Conservation (phyloP, 2,113 vertebrate genomes). For the Toxotes jaculatrix region DNA sequence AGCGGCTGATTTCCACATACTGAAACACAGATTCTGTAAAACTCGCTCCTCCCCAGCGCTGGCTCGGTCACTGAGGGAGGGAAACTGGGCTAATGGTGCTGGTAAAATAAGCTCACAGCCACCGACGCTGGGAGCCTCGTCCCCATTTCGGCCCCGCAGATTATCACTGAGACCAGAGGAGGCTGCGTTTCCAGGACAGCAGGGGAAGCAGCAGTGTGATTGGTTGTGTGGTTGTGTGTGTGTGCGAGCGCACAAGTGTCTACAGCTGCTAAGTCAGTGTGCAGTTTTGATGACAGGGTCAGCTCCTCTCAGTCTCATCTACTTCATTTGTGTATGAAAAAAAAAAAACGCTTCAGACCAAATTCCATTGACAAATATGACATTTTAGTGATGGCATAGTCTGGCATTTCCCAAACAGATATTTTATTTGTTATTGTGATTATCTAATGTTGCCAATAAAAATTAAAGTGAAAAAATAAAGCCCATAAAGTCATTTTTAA, state of each 20-base stretch:
- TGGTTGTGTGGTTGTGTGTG: constrained; percentile 6
- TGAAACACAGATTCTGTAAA: background rate
- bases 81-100: constrained; percentile 69
- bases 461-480: too few species aligned
- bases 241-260: background rate
- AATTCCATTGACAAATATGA: background rate
- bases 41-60: background rate
- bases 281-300: background rate
- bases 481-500: too few species aligned
- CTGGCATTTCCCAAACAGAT: too few species aligned
- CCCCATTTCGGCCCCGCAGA: constrained; percentile 59
- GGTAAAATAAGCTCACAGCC: constrained; percentile 68
- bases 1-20: background rate
- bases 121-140: constrained; percentile 58
- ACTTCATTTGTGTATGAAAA: background rate
- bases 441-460: too few species aligned
- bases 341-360: background rate
- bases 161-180: constrained; percentile 9
- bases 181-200: constrained; percentile 72
- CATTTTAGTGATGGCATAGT: too few species aligned
- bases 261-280: background rate
- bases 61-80: constrained; percentile 3
- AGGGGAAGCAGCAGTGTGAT: constrained; percentile 27
- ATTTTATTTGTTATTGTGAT: too few species aligned
- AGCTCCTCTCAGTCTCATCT: background rate